These are phyloP conservation scores for Drosophila sp. DNA, from an alignment of 1,140 invertebrate genomes.

Conservation along the genomic window DNA sequence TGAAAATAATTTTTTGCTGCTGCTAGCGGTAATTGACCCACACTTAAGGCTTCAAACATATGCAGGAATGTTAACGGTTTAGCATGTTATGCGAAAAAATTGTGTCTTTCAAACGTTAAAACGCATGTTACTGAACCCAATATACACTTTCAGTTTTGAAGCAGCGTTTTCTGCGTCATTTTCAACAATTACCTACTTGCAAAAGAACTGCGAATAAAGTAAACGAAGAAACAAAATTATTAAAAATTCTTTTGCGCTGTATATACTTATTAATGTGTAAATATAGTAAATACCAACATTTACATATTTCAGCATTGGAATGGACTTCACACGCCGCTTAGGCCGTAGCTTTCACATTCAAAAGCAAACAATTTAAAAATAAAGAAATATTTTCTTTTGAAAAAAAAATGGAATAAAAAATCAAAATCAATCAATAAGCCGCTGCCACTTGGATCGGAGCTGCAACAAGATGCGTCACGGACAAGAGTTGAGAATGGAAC, in stretches of 20 bases:
- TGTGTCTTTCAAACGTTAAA: conserved; percentile 50
- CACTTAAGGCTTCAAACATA: conserved; percentile 59
- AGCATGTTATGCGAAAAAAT: conserved; percentile 41
- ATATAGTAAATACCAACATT: conserved; percentile 63
- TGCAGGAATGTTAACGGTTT: conserved; percentile 27
- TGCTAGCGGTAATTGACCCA: conserved; percentile 54
- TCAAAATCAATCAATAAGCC: conserved; percentile 19
- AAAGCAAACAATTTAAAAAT: neutral
- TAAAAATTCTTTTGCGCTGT: conserved; percentile 44
- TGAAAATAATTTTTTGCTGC: conserved; percentile 16
- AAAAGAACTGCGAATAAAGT: too few species aligned
- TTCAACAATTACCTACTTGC: too few species aligned
- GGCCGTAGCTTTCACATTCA: conserved; percentile 55
- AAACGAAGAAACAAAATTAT: too few species aligned
- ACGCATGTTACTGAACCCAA: conserved; percentile 4
- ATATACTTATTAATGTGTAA: conserved; percentile 19
- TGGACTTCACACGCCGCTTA: conserved; percentile 63
- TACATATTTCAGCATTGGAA: conserved; percentile 41
- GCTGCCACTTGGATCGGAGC: neutral
- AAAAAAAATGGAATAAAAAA: conserved; percentile 62
- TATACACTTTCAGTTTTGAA: too few species aligned
- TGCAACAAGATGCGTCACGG: neutral
- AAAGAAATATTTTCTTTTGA: conserved; percentile 38
- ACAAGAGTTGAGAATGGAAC: neutral
- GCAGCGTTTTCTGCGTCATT: too few species aligned